Evolutionary conservation across 2,113 vertebrate genomes (phyloP).

Genomic region (Cochlearius cochlearius): DNA sequence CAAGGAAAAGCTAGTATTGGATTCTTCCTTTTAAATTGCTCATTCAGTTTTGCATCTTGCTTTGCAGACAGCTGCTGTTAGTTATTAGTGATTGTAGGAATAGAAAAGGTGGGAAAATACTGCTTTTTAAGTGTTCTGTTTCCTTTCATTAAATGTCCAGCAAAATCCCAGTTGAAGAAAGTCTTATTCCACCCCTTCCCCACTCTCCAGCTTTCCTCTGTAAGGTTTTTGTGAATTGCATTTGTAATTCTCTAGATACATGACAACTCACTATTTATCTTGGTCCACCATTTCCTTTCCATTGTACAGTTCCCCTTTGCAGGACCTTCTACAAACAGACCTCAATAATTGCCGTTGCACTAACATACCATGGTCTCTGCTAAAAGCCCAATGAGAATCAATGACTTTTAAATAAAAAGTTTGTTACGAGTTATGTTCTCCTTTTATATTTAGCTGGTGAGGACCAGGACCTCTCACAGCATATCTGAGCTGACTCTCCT

Average conservation of each 20-base stretch:
- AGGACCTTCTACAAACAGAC: neutral
- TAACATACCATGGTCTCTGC: neutral
- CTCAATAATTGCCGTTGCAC: neutral
- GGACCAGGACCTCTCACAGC: neutral
- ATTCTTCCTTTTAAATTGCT: slow-evolving; percentile 4
- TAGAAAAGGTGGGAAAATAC: neutral
- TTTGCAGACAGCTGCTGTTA: neutral
- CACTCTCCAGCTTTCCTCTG: neutral
- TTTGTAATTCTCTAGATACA: neutral
- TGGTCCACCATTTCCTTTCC: neutral
- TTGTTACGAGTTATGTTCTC: neutral
- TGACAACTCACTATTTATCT: slow-evolving; percentile 9
- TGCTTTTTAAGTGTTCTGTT: neutral
- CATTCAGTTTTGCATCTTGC: neutral
- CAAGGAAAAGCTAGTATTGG: neutral
- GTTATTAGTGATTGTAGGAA: neutral
- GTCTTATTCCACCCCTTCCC: neutral
- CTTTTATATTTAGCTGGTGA: neutral
- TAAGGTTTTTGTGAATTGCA: neutral
- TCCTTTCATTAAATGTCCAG: neutral
- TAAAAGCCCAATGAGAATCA: neutral
- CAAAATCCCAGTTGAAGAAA: neutral
- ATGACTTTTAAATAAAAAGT: neutral
- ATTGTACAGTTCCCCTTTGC: neutral
- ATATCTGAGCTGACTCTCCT: neutral